Evolutionary conservation across 2,113 vertebrate genomes (phyloP).

Genomic region (Mustela nigripes): DNA sequence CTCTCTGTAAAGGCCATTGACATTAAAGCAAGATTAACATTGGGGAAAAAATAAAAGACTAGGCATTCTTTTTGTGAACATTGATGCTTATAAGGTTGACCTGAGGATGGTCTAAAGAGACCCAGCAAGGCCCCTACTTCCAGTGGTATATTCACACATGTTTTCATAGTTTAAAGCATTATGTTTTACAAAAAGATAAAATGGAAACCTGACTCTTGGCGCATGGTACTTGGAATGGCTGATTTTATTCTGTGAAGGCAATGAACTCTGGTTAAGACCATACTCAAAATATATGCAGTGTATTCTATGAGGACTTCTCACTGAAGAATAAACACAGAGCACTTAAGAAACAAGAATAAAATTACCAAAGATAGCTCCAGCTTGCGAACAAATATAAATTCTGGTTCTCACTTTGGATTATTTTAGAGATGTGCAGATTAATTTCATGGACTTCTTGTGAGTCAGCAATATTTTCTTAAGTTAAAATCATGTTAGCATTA

Average conservation of each 20-base stretch:
- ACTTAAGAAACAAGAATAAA: slow-evolving; percentile 1
- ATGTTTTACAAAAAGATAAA: background rate
- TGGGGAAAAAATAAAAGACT: background rate
- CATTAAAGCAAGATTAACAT: background rate
- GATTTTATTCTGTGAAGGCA: background rate
- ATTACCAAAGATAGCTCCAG: background rate
- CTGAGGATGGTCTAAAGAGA: background rate
- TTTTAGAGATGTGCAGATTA: background rate
- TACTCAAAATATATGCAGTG: background rate
- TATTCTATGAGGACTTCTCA: background rate
- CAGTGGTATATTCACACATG: background rate
- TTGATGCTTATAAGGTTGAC: background rate
- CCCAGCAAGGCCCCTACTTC: background rate
- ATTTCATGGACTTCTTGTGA: background rate
- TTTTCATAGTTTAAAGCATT: background rate
- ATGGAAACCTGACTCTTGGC: background rate
- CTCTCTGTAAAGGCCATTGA: background rate
- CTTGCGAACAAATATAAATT: background rate
- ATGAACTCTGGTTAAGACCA: background rate
- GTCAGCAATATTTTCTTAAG: background rate
- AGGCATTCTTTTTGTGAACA: background rate
- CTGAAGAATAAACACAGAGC: background rate
- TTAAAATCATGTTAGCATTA: background rate
- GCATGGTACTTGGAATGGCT: background rate
- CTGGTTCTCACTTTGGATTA: background rate